Evolutionary conservation across 2,113 vertebrate genomes (phyloP), one percentile per base, ranked within the genome.

Genomic region (Leucoraja erinaceus): DNA sequence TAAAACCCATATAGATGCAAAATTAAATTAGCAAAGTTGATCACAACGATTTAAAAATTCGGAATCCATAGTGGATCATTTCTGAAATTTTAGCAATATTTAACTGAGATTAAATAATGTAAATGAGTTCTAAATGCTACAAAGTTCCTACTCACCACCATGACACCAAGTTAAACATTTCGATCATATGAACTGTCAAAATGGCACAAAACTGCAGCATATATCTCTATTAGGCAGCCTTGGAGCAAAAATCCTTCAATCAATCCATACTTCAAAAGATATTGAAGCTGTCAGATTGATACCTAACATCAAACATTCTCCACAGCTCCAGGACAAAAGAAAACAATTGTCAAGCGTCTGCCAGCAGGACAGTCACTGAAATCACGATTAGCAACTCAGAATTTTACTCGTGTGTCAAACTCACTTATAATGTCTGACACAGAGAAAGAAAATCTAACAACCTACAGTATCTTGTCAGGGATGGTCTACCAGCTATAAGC

Each of bases 271-370:
- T 63, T 88, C 83, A 66, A 88, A 47, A 88, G 83, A 88, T n/a
- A 88, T 63, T 59, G 31, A 88, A n/a, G 14, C 61, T 88, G 79
- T n/a, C 83, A 61, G 12, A 63, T 31, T 63, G 59, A 66, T 31
- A 88, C 59, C 59, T 18, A 88, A 88, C 83, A 63, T 88, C 83
- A 88, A 88, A 66, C 83, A 63, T 88, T 88, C 83, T 88, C 70
- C 63, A 18, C 59, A 31, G 59, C 59, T 33, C 56, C 59, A 88
- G 83, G 59, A 63, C 83, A 66, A 31, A 84, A 61, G 83, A 88
- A 88, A 63, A n/a, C 83, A 31, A 47, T 47, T 47, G 38, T 47
- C 83, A 88, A 88, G 59, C 31, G 12, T 31, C 28, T 66, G n/a
- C 11, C 5, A 18, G 59, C 3, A 61, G 83, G 83, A 88, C 59